Evolutionary conservation across 2,113 vertebrate genomes (phyloP).

Genomic region (Lamprologus speciosus): DNA sequence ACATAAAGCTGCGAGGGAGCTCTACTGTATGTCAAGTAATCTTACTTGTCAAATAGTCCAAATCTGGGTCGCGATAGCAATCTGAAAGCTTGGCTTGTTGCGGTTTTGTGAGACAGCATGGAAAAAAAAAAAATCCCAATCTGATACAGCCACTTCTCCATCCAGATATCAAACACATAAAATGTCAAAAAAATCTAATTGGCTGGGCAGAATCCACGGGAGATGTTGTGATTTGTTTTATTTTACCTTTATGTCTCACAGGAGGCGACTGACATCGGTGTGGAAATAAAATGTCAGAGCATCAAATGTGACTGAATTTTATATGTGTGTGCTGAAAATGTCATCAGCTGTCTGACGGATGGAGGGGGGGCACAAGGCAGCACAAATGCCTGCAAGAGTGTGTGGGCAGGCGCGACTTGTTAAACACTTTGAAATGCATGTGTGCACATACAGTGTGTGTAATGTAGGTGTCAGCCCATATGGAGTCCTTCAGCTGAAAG

Average conservation of each 20-base stretch:
- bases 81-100: not conserved
- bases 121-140: not conserved
- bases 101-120: not conserved
- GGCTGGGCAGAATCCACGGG: not conserved
- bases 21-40: constrained; percentile 10
- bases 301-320: constrained; percentile 4
- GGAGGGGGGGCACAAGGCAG: not conserved
- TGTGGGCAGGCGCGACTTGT: not conserved
- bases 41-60: not conserved
- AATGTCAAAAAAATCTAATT: constrained; percentile 8
- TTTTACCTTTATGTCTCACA: not conserved
- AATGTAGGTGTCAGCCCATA: not conserved
- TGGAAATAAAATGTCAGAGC: constrained; percentile 37
- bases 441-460: not conserved
- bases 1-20: not conserved
- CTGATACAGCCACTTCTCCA: not conserved
- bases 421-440: not conserved
- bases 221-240: constrained; percentile 7
- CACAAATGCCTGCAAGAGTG: not conserved
- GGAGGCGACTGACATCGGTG: not conserved
- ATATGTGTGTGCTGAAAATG: constrained; percentile 21
- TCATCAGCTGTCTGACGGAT: constrained; percentile 13
- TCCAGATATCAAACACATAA: not conserved
- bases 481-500: not conserved
- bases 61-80: not conserved